Evolutionary conservation across 2,113 vertebrate species (phyloP), one percentile per base, ranked within the genome.

Genomic region (Nanorana parkeri): DNA sequence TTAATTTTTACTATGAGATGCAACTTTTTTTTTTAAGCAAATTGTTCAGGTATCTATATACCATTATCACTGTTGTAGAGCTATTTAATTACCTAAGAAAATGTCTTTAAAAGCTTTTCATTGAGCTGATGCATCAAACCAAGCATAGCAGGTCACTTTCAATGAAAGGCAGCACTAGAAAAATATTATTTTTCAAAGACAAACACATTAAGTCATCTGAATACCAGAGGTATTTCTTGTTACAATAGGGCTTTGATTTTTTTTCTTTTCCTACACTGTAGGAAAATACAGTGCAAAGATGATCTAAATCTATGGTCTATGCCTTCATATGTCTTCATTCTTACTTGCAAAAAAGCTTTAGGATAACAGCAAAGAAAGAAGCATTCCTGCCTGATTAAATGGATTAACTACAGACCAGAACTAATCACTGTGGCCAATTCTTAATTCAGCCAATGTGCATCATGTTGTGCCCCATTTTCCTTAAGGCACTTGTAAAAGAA

Each of bases 401-500:
- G 69, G 80, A 82, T 82, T 74, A 74, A 63, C 61, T 41, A 51
- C 71, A 76, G 64, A 76, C 71, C 71, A 83, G 63, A 83, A 75
- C 80, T 68, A 76, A 83, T 83, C 72, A 76, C 80, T 76, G 63
- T 60, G 41, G 52, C 71, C 71, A 83, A 76, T 68, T 76, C 72
- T 73, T 83, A 76, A 83, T 75, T 58, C 72, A 68, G 71, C 63
- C 52, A 83, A 20, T 66, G 80, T 68, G 63, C 80, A 83, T 76
- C 32, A 67, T 76, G 80, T 58, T 76, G 63, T 75, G 80, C 51
- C 72, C 61, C 72, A 68, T 76, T 60, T 60, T 76, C 64, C 80
- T 83, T 51, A 68, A 83, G 80, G 80, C 71, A 60, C 61, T 68
- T 68, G 80, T 75, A 83, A 60, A 76, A 54, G 64, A 76, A 83